Evolutionary conservation across 2,113 vertebrate genomes (phyloP).

Genomic region (Tympanuchus pallidicinctus): DNA sequence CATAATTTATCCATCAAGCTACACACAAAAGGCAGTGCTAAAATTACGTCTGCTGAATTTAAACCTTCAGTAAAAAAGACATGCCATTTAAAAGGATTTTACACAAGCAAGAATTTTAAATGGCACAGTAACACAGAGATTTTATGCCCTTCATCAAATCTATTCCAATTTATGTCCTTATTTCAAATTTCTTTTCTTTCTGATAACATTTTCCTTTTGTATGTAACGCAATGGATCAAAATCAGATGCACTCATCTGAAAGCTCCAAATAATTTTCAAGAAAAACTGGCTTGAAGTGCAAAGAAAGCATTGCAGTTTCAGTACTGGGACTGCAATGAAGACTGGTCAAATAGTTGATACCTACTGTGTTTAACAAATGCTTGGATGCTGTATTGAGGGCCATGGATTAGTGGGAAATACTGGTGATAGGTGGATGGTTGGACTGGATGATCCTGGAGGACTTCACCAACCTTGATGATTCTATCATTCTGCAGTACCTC

Average conservation of each 20-base stretch:
- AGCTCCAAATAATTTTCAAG: background rate
- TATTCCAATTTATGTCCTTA: background rate
- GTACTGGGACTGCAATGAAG: background rate
- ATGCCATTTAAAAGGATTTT: slow-evolving; percentile 15
- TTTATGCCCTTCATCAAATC: background rate
- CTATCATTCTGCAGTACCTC: background rate
- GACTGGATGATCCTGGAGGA: too few species aligned
- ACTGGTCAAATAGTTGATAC: background rate
- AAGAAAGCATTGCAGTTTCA: background rate
- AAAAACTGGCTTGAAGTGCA: background rate
- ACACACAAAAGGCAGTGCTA: background rate
- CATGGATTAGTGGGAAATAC: too few species aligned
- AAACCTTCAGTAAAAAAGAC: background rate
- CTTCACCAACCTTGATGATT: too few species aligned
- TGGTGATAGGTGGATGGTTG: too few species aligned
- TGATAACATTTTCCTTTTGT: background rate
- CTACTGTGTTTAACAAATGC: too few species aligned
- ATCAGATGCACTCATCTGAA: background rate
- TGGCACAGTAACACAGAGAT: background rate
- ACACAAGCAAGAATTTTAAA: background rate
- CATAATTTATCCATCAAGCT: slow-evolving; percentile 38
- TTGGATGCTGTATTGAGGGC: too few species aligned
- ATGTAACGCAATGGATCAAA: background rate
- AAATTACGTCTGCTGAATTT: slow-evolving; percentile 19
- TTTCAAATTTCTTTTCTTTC: background rate